Evolutionary conservation across 2,888 invertebrate genomes (phyloP), one percentile per base, ranked within the genome.

Genomic region (Apamea sordens): DNA sequence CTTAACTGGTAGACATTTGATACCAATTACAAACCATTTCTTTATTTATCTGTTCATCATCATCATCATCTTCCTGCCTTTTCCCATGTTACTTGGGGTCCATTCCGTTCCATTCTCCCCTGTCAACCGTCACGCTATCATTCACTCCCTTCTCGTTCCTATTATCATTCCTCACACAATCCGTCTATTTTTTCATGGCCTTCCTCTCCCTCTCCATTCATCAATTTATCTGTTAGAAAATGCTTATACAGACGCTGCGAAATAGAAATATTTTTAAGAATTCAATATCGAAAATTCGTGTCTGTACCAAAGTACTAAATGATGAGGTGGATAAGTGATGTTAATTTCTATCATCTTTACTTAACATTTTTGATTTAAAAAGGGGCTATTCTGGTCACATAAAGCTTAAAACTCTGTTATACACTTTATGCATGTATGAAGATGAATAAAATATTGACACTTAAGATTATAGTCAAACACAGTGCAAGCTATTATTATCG

Each of bases 361-460:
- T 24, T 24, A n/a, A 41, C 15, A 36, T 36, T 3, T 13, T 36
- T 36, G 0, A 4, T n/a, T 65, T 8, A 7, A 24, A 24, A 24
- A 65, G 24, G 41, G 8, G n/a, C 13, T 47, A 41, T 28, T 59
- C 10, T 21, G 21, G 4, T 61, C 2, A 32, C 21, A 50, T 69
- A 18, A 6, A 36, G 6, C 5, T 41, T 21, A 4, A 24, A 18
- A 50, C 28, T 65, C 56, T 56, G 15, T 56, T 56, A 24, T 56
- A 24, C 56, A 56, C 10, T 56, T 56, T 10, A 47, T 65, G 59
- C 50, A 61, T 11, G 21, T 70, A 61, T 24, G 8, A 36, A 72
- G 47, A 76, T 78, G 82, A 86, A 86, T 85, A 75, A 86, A 44
- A 79, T 74, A 79, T 86, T 24, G 18, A 32, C 56, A 74, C 69